These are phyloP conservation scores for Lagopus leucura DNA, from an alignment of 2,113 vertebrate species.

Conservation along the genomic window DNA sequence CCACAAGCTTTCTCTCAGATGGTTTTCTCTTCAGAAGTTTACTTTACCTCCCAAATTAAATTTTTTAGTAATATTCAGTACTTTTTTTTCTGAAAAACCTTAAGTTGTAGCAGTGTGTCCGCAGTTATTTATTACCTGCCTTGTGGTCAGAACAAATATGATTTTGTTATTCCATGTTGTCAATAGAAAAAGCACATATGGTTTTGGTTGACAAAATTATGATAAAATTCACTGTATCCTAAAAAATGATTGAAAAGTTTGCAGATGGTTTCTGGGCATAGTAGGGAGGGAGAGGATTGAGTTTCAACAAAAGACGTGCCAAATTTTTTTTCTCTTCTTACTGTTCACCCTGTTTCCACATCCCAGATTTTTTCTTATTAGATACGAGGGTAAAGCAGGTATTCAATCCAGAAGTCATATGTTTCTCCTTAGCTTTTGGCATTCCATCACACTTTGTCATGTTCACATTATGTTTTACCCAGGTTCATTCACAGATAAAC, in stretches of 20 bases:
- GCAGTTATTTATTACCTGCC: conserved; percentile 82
- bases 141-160: conserved; percentile 80
- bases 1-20: conserved; percentile 56
- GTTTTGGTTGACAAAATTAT: conserved; percentile 82
- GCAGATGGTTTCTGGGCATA: conserved; percentile 76
- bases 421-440: conserved; percentile 78
- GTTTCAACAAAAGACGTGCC: conserved; percentile 80
- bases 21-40: conserved; percentile 77
- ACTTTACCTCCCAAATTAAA: conserved; percentile 76
- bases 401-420: conserved; percentile 64
- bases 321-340: conserved; percentile 73
- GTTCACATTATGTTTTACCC: conserved; percentile 50
- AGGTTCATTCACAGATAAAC: conserved; percentile 35
- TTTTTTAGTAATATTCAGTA: conserved; percentile 70
- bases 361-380: conserved; percentile 69
- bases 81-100: conserved; percentile 56
- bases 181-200: conserved; percentile 79
- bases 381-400: conserved; percentile 65
- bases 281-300: conserved; percentile 49
- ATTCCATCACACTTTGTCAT: conserved; percentile 62
- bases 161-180: conserved; percentile 81
- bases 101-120: conserved; percentile 63
- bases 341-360: conserved; percentile 69
- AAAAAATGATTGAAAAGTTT: conserved; percentile 83
- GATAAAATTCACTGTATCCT: conserved; percentile 85